Conservation (phyloP, 2,888 invertebrate genomes). For the Desoria tigrina region DNA sequence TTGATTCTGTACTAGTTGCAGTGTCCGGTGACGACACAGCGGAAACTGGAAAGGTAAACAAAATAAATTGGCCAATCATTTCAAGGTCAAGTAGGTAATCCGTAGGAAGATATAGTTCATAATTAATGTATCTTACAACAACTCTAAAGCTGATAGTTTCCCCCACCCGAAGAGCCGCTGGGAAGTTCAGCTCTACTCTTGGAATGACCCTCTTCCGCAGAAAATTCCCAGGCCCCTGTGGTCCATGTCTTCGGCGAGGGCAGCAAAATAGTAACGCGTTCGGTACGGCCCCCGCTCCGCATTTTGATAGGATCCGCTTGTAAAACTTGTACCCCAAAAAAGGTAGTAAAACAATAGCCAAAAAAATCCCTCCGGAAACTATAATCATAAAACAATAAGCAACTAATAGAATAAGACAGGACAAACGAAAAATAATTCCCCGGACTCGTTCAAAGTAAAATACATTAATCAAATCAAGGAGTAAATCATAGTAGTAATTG, state of each 20-base stretch:
- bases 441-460: constrained; percentile 4
- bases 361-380: constrained; percentile 48
- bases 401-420: constrained; percentile 41
- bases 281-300: constrained; percentile 12
- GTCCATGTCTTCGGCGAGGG: constrained; percentile 10
- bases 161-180: constrained; percentile 43
- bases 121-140: too few relatives aligned
- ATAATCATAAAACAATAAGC: constrained; percentile 49
- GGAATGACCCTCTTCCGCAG: constrained; percentile 39
- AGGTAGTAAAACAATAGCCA: constrained; percentile 41
- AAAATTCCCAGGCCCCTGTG: constrained; percentile 34
- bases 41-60: constrained; percentile 29
- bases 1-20: constrained; percentile 36
- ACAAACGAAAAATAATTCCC: background rate
- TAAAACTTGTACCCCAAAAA: constrained; percentile 45
- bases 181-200: constrained; percentile 42
- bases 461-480: background rate
- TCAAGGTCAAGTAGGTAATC: too few relatives aligned
- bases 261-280: constrained; percentile 12
- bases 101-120: too few relatives aligned
- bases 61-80: constrained; percentile 11
- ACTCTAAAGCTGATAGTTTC: constrained; percentile 49
- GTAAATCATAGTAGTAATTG: too few relatives aligned
- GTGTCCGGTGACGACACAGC: constrained; percentile 31
- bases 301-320: constrained; percentile 31